Evolutionary conservation across 2,888 invertebrate species (phyloP).

Genomic region (Tenodera sinensis): DNA sequence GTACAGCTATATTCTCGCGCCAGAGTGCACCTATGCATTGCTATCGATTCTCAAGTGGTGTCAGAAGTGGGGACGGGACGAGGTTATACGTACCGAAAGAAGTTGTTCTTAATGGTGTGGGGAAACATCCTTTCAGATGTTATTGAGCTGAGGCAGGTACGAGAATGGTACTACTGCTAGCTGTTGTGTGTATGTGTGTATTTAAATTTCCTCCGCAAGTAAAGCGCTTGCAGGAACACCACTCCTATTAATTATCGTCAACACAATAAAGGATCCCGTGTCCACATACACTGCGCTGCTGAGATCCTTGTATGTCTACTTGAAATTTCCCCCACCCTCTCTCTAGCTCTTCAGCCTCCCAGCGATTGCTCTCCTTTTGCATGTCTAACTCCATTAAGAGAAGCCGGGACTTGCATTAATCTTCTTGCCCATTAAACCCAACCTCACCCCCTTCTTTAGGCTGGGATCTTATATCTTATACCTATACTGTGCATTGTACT

Average conservation of each 20-base stretch:
- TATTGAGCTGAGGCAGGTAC: neutral
- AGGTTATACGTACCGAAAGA: neutral
- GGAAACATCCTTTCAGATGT: neutral
- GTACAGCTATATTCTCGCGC: too few relatives aligned
- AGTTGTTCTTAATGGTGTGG: neutral
- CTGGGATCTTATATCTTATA: neutral
- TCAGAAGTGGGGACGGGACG: neutral
- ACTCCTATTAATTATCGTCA: constrained; percentile 27
- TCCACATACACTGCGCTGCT: neutral
- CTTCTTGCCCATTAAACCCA: constrained; percentile 13
- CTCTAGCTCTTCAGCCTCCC: neutral
- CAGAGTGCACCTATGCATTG: neutral
- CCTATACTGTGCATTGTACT: neutral
- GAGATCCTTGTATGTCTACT: constrained; percentile 14
- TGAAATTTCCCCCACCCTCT: neutral
- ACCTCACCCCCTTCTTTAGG: neutral
- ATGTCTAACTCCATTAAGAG: constrained; percentile 29
- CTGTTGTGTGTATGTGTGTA: neutral
- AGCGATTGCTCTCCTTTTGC: constrained; percentile 18
- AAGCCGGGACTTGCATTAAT: constrained; percentile 13
- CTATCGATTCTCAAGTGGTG: neutral
- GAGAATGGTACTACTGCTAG: neutral
- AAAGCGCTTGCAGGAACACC: neutral
- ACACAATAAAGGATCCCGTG: constrained; percentile 15
- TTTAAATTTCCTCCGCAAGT: neutral